Base-by-base conservation (phyloP, 2,888 invertebrate species). In the Saturnia pavonia region DNA sequence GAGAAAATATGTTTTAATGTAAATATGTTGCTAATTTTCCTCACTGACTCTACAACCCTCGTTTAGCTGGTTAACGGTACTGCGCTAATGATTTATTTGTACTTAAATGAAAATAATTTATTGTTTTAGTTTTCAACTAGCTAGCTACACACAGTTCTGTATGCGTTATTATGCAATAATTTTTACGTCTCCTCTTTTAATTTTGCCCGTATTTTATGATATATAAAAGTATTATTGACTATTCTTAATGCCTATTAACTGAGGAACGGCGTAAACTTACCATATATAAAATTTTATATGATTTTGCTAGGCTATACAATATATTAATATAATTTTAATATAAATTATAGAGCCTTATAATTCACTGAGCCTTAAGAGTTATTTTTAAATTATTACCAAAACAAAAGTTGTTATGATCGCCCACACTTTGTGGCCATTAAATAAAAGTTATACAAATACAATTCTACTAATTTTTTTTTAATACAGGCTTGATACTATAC, bases 351-450 rank as follows among this genome's bases (percentile, higher is more conserved):
- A 60, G 45, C 48, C 11, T 7, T 66, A 43, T 69, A 69, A 71
- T 77, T 78, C 75, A 79, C 78, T 80, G 34, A 79, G 45, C 57
- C 48, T 42, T 45, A 69, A 60, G 68, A 75, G 76, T 77, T 78
- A 73, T 76, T 76, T 54, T 78, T 76, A 76, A 81, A 77, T 80
- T 78, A 80, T 79, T 78, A 75, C 73, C 74, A 70, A 77, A 78
- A 79, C 73, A 77, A 81, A 80, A 75, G 74, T 77, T 77, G 76
- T 80, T 78, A 78, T 67, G 68, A 68, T 67, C 65, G 70, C 43
- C 73, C 72, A 68, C 71, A 48, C 43, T 68, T 27, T 70, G 27
- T 8, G 70, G 70, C 70, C 48, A 60, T 34, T 54, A 70, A 67
- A 43, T n/a, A 54, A 22, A 8, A 54, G 22, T 54, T 22, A 19